Base-by-base conservation (phyloP, 92 coral and sea anemone genomes). In the Virgularia gustaviana region DNA sequence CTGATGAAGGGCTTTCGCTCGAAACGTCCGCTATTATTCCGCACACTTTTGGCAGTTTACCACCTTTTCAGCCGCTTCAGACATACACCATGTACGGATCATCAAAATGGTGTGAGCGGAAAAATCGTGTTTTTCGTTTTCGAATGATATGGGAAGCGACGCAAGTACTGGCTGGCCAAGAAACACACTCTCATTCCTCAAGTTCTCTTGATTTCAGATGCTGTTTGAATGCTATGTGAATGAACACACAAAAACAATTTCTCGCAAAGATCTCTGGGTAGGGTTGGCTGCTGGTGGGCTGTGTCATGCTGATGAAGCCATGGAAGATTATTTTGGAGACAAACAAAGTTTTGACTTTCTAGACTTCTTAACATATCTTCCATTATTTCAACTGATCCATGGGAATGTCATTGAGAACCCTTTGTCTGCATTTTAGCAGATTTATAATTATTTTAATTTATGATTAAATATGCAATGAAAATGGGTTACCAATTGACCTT, bases 291-390 rank as follows among this genome's bases (percentile, higher is more conserved):
- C 90, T 2, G 98, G 96, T 8, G 92, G 90, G 9, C 80, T 92
- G 73, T 58, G 85, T 35, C 23, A 63, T 29, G 83, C 79, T 27
- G 83, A 83, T 4, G 83, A 67, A 71, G 77, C 77, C 33, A 81
- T 88, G 0, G 73, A 89, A 25, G 71, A 64, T 57, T 83, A 70
- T 74, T 86, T 92, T 37, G 88, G 91, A 54, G 83, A 52, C 75
- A 87, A 86, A 42, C 78, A 91, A 11, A 72, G 83, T 62, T 77
- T 92, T 71, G 98, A 89, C 71, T 92, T 87, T 71, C 77, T 92
- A 28, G 98, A 92, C 68, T 92, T 92, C 36, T 71, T 92, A 30
- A 89, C 98, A 11, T 89, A 92, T 32, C 86, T 92, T 15, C 98
- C 98, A 9, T 63, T 92, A 16, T 92, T 92, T 22, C 59, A 67